Evolutionary conservation across 1,140 invertebrate species (phyloP).

Genomic region (Drosophila trapezifrons): DNA sequence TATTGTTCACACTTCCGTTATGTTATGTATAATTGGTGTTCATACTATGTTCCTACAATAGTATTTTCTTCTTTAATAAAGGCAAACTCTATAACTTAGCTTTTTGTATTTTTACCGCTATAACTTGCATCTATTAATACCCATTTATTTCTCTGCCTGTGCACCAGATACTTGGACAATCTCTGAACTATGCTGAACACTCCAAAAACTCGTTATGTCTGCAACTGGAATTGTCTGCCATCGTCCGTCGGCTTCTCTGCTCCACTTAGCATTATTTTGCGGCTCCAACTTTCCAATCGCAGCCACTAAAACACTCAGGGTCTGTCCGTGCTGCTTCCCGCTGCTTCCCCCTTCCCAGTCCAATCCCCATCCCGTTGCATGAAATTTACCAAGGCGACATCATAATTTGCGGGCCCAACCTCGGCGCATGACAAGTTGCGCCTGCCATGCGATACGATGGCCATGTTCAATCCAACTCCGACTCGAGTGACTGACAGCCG

Average conservation of each 20-base stretch:
- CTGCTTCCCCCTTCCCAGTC: not conserved
- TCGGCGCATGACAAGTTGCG: slow-evolving; percentile 40
- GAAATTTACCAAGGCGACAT: slow-evolving; percentile 41
- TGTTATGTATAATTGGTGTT: too few species aligned
- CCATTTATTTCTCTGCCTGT: not conserved
- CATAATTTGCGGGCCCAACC: slow-evolving; percentile 58
- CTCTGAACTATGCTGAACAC: not conserved
- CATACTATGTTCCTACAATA: too few species aligned
- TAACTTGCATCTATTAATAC: not conserved
- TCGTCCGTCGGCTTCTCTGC: slow-evolving; percentile 33
- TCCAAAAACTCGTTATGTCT: slow-evolving; percentile 49
- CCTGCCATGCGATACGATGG: slow-evolving; percentile 39
- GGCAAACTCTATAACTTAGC: too few species aligned
- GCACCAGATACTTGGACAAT: slow-evolving; percentile 23
- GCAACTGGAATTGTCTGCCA: slow-evolving; percentile 48
- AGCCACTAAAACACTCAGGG: slow-evolving; percentile 50
- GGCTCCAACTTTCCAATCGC: slow-evolving; percentile 51
- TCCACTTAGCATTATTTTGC: slow-evolving; percentile 46
- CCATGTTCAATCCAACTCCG: slow-evolving; percentile 35
- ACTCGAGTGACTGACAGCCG: slow-evolving; percentile 45
- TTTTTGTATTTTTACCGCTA: too few species aligned
- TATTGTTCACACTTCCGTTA: too few species aligned
- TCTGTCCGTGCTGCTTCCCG: slow-evolving; percentile 19
- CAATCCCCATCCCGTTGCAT: not conserved
- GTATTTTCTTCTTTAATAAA: too few species aligned